Conservation (phyloP, 2,888 invertebrate genomes). For the Zaprionus obscuricornis region DNA sequence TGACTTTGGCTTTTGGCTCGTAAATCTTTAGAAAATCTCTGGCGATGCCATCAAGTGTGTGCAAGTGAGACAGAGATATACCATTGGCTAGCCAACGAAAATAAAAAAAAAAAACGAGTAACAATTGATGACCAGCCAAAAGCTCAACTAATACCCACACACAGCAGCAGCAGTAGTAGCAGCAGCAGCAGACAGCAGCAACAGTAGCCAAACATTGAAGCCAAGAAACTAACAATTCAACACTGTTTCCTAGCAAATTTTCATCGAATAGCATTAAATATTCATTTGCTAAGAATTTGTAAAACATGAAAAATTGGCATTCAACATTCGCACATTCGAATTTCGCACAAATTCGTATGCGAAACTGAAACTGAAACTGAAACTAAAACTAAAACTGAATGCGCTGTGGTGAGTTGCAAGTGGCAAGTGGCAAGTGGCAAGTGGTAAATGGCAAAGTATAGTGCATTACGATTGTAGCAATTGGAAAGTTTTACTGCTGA, state of each 20-base stretch:
- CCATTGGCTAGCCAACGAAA: slow-evolving; percentile 5
- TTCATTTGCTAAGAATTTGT: slow-evolving; percentile 62
- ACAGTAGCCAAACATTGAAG: no score
- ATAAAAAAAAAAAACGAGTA: background rate
- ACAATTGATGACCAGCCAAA: slow-evolving; percentile 46
- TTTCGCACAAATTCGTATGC: no score
- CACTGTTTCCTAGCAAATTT: slow-evolving; percentile 7
- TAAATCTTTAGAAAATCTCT: slow-evolving; percentile 60
- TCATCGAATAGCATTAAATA: slow-evolving; percentile 48
- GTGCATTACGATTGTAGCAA: slow-evolving; percentile 24
- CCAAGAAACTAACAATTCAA: no score
- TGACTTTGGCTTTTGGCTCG: slow-evolving; percentile 44
- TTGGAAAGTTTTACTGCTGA: slow-evolving; percentile 44
- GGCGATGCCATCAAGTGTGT: slow-evolving; percentile 34
- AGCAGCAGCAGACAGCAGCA: no score
- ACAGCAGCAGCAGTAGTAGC: no score
- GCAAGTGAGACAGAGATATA: no score
- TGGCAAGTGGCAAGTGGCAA: no score
- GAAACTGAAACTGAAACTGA: no score
- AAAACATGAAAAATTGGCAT: slow-evolving; percentile 57
- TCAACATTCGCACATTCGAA: no score
- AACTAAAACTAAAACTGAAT: no score
- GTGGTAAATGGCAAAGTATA: no score
- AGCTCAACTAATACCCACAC: slow-evolving; percentile 2
- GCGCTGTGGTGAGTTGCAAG: no score